Conservation (phyloP, 1,140 invertebrate genomes). For the Pemphigus obesinymphae region DNA sequence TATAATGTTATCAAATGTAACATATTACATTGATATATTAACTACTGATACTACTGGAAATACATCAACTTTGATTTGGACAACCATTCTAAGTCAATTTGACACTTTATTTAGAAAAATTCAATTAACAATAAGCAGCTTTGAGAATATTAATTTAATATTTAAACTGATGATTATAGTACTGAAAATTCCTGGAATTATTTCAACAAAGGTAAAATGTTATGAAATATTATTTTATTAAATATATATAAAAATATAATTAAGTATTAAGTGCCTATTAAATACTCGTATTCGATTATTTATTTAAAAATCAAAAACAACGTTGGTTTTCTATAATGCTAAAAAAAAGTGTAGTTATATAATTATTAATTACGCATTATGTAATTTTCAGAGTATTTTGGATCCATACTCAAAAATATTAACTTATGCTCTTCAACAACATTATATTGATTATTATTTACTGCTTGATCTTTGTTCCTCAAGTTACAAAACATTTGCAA, state of each 20-base stretch:
- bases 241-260: not conserved
- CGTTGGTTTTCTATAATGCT: too few relatives aligned
- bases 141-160: slow-evolving; percentile 71
- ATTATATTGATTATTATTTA: slow-evolving; percentile 74
- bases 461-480: slow-evolving; percentile 84
- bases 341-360: too few relatives aligned
- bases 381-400: slow-evolving; percentile 63
- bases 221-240: not conserved
- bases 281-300: too few relatives aligned
- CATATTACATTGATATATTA: slow-evolving; percentile 87
- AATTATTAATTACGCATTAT: too few relatives aligned
- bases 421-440: slow-evolving; percentile 84
- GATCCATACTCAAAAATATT: slow-evolving; percentile 96
- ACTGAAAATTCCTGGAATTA: slow-evolving; percentile 77
- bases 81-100: slow-evolving; percentile 71
- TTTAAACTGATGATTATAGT: slow-evolving; percentile 80
- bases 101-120: slow-evolving; percentile 81
- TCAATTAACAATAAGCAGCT: slow-evolving; percentile 65
- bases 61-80: slow-evolving; percentile 65
- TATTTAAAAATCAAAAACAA: too few relatives aligned
- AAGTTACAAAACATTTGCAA: slow-evolving; percentile 79
- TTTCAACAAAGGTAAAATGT: slow-evolving; percentile 67
- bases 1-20: slow-evolving; percentile 79
- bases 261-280: too few relatives aligned
- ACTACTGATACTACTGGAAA: slow-evolving; percentile 75